Evolutionary conservation across 64 coral and sea anemone genomes (phyloP), one percentile per base, ranked within the genome.

Genomic region (Porites australiensis): DNA sequence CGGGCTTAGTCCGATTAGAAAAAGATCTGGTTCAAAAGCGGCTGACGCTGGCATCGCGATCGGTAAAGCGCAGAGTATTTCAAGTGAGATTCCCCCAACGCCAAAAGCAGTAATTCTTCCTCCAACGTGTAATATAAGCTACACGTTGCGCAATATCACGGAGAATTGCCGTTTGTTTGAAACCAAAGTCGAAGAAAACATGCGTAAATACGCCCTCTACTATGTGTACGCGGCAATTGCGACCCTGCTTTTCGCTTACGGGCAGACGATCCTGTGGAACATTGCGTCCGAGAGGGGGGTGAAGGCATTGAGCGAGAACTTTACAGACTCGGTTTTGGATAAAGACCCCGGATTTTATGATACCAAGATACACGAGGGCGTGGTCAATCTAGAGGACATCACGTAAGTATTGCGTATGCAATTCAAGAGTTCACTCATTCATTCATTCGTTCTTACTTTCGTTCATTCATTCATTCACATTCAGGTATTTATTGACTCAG

Each of bases 171-270:
- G 83, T 59, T 64, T 85, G 73, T 82, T 70, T 46, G 74, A 91
- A 65, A 72, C 76, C 59, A 93, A 90, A 47, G 58, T 97, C 11
- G 96, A 94, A 74, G 58, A 92, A 16, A 86, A 93, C 74, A 98
- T 98, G 96, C 91, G 77, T 52, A 93, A 92, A 79, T 98, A 98
- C 57, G 96, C 90, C 4, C 15, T 78, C 16, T 98, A 98, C 59
- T 98, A 98, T 55, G 13, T 98, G 2, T 98, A 89, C 22, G 96
- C 96, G 0, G 96, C 96, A 3, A 53, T 98, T 43, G 84, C 66
- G 13, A 98, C 96, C 37, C 65, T 98, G 57, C 13, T 92, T 27
- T 98, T 93, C 89, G 96, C 96, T 27, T 95, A 92, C 37, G 92
- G 93, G 52, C 90, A 98, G 46, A 82, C 88, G 7, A 71, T 98